Evolutionary conservation across 2,888 invertebrate species (phyloP).

Genomic region (Clitarchus hookeri): DNA sequence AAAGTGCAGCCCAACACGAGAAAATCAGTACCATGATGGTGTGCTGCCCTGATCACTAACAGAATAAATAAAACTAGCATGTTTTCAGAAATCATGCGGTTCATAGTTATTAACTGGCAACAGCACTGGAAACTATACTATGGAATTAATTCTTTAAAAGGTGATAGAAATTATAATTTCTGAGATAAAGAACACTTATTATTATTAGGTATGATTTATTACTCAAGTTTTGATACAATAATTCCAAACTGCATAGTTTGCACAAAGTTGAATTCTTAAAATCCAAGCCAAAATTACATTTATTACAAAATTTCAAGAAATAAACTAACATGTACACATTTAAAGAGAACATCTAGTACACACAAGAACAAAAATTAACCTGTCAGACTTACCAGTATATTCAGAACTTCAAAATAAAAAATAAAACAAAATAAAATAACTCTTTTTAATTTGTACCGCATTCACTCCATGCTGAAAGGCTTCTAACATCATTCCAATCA

Average conservation of each 20-base stretch:
- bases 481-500: neutral
- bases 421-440: neutral
- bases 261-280: neutral
- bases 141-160: too few relatives aligned
- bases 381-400: constrained; percentile 1
- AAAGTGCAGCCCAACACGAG: too few relatives aligned
- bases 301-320: constrained; percentile 2
- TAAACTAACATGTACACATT: neutral
- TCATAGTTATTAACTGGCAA: too few relatives aligned
- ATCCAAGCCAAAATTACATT: neutral
- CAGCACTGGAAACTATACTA: too few relatives aligned
- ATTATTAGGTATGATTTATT: constrained; percentile 9
- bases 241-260: constrained; percentile 6
- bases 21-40: too few relatives aligned
- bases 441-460: neutral
- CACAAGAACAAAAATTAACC: neutral
- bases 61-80: too few relatives aligned
- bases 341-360: neutral
- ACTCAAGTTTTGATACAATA: neutral
- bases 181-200: neutral
- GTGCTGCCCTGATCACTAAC: too few relatives aligned
- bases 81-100: too few relatives aligned
- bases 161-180: too few relatives aligned
- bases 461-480: constrained; percentile 7
- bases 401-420: neutral